Evolutionary conservation across 1,140 invertebrate genomes (phyloP), one percentile per base, ranked within the genome.

Genomic region (Leucophenga varia): DNA sequence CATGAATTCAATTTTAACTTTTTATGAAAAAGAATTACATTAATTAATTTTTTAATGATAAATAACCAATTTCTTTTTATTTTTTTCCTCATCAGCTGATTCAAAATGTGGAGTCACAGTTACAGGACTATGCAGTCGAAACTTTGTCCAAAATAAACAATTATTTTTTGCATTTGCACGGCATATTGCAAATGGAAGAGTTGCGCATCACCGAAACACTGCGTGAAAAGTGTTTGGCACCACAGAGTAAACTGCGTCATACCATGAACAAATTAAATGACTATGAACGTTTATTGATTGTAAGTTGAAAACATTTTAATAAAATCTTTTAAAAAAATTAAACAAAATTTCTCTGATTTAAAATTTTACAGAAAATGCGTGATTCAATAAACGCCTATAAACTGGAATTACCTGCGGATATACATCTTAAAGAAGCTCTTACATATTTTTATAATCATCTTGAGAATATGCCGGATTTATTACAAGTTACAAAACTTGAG

Each of bases 161-260:
- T 12, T 44, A 46, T 47, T 74, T 65, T 34, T 40, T 54, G 35
- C 43, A 60, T 40, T 40, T 73, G 37, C 71, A 73, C 41, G 58
- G 61, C 19, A 52, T 54, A 13, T 43, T 74, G 32, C 71, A 74
- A 52, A 57, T 50, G 45, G 51, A 59, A 30, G 61, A 72, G 18
- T 40, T 55, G 28, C 47, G 52, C 40, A 44, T 54, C n/a, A 43
- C 59, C n/a, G 61, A 59, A 30, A 47, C 40, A 21, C 48, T 72
- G 31, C 59, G 55, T 28, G 49, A 59, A 39, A 47, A 52, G 45
- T 63, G 67, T 32, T 35, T 54, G 40, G 34, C 46, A 31, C 41
- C 55, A 0, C 68, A 70, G 34, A 31, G 53, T 30, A 38, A 50
- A 19, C 43, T 71, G 7, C 55, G 61, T 41, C 39, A 45, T 43